Evolutionary conservation across 1,140 invertebrate species (phyloP).

Genomic region (Orussus abietinus): DNA sequence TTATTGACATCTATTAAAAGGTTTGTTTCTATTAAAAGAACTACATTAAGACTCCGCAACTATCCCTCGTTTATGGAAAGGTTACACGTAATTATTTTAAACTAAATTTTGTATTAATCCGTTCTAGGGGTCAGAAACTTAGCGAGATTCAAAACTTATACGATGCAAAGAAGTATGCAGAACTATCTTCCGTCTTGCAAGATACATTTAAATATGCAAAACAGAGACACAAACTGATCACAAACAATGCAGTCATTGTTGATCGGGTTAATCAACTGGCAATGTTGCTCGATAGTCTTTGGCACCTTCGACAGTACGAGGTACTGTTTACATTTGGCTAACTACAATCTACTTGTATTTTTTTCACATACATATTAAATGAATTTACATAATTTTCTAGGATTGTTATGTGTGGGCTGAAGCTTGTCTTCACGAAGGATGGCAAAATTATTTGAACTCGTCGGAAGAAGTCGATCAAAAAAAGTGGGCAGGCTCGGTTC

Average conservation of each 20-base stretch:
- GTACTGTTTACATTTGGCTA: conserved; percentile 23
- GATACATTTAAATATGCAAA: conserved; percentile 59
- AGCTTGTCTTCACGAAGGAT: conserved; percentile 63
- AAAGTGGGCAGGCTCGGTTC: conserved; percentile 63
- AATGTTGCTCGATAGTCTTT: conserved; percentile 71
- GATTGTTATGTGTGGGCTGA: conserved; percentile 76
- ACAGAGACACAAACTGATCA: conserved; percentile 34
- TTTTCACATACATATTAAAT: conserved; percentile 8
- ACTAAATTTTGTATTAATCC: conserved; percentile 12
- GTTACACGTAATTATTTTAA: neutral
- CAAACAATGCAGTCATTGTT: conserved; percentile 36
- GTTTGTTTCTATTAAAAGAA: conserved; percentile 28
- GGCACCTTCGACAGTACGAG: conserved; percentile 55
- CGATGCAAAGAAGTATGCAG: conserved; percentile 60
- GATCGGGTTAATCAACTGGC: conserved; percentile 58
- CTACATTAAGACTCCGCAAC: neutral
- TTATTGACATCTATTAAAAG: conserved; percentile 54
- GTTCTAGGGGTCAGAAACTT: conserved; percentile 54
- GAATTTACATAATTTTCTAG: conserved; percentile 43
- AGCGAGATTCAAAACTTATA: conserved; percentile 58
- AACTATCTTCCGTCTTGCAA: conserved; percentile 62
- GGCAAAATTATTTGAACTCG: conserved; percentile 57
- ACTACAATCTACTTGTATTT: neutral
- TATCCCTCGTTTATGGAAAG: neutral
- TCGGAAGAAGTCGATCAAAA: conserved; percentile 54